A percentile compares a stretch with the other conserved stretches of the same genome.
Evolutionary conservation across 1,140 invertebrate species (phyloP).

Genomic region (Hetaerina americana): DNA sequence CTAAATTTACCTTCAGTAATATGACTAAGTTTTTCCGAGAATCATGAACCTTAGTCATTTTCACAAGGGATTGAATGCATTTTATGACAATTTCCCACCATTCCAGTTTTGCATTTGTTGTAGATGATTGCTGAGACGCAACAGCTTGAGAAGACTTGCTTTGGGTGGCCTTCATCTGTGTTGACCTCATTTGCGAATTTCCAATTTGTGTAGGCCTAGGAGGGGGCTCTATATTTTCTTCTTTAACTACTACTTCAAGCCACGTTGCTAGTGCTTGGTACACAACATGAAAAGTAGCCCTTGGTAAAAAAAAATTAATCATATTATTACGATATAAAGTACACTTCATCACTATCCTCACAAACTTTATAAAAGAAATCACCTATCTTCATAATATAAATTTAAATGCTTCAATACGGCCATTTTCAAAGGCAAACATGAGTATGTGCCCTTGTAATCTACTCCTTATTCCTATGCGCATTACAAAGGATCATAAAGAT

Average conservation of each 20-base stretch:
- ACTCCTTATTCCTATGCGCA: too few species aligned
- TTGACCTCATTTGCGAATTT: background rate
- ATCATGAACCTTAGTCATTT: slow-evolving; percentile 44
- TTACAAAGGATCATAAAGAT: too few species aligned
- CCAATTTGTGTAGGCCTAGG: too few species aligned
- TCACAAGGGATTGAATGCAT: slow-evolving; percentile 40
- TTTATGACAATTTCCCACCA: slow-evolving; percentile 44
- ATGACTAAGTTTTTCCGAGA: slow-evolving; percentile 39
- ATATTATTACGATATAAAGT: too few species aligned
- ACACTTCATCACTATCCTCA: too few species aligned
- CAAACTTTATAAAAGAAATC: too few species aligned
- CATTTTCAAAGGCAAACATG: too few species aligned
- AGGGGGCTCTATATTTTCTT: background rate
- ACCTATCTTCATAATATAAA: too few species aligned
- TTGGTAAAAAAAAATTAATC: too few species aligned
- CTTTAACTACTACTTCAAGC: background rate
- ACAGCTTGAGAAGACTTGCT: background rate
- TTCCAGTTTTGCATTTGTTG: slow-evolving; percentile 25
- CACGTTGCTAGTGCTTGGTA: background rate
- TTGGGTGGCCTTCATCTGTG: background rate
- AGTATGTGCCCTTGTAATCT: too few species aligned
- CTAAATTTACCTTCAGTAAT: slow-evolving; percentile 40
- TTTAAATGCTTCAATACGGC: too few species aligned
- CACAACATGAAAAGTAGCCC: background rate
- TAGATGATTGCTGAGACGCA: background rate